phyloP scores from a whole-genome alignment of 2,888 invertebrate genomes.

The Eristalis tenax region DNA sequence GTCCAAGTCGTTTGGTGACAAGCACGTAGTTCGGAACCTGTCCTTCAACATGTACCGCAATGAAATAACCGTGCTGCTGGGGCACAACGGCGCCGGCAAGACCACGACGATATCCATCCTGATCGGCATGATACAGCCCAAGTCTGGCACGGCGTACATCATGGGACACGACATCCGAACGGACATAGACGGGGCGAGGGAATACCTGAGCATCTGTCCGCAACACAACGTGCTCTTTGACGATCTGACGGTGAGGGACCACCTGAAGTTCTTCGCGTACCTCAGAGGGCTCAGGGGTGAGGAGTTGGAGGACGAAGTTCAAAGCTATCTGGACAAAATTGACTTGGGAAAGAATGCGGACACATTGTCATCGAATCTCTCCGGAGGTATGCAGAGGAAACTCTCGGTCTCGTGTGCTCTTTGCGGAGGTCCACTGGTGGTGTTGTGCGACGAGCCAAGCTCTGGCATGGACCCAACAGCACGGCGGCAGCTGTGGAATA shows the following conservation, averaged over 20 bases:
- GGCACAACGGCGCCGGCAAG: slow-evolving; percentile 86
- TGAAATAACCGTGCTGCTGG: slow-evolving; percentile 85
- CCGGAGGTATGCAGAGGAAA: slow-evolving; percentile 87
- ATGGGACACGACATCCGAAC: slow-evolving; percentile 86
- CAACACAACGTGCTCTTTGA: slow-evolving; percentile 85
- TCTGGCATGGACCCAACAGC: slow-evolving; percentile 92
- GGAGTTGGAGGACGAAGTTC: slow-evolving; percentile 83
- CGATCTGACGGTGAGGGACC: slow-evolving; percentile 89
- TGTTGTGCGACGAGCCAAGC: slow-evolving; percentile 89
- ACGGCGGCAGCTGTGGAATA: slow-evolving; percentile 89
- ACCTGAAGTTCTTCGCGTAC: slow-evolving; percentile 89
- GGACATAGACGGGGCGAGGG: slow-evolving; percentile 84
- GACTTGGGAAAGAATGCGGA: slow-evolving; percentile 85
- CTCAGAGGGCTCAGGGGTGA: slow-evolving; percentile 84
- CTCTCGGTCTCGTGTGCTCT: slow-evolving; percentile 88
- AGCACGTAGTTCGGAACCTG: slow-evolving; percentile 83
- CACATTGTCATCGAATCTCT: slow-evolving; percentile 83
- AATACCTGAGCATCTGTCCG: slow-evolving; percentile 88
- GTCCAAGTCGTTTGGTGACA: slow-evolving; percentile 82
- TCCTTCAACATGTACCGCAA: slow-evolving; percentile 90
- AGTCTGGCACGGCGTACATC: slow-evolving; percentile 86
- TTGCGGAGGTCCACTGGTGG: slow-evolving; percentile 87
- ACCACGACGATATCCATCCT: slow-evolving; percentile 95
- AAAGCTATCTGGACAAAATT: slow-evolving; percentile 84
- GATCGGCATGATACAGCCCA: slow-evolving; percentile 87